phyloP scores from a whole-genome alignment of 2,888 invertebrate genomes.

The Gonocerus acuteangulatus region DNA sequence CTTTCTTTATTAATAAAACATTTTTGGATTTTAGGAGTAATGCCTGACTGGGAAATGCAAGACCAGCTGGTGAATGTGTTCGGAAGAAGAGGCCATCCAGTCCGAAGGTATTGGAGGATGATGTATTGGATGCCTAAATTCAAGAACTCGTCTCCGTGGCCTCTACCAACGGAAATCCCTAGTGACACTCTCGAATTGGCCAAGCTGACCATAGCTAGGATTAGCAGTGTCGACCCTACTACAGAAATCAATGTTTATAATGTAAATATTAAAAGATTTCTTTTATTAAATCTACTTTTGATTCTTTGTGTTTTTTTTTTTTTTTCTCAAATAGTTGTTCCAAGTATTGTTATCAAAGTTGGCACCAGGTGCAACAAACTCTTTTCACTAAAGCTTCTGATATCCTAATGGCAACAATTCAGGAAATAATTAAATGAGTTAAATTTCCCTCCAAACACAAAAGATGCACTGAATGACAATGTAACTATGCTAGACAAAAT shows the following conservation, averaged over 20 bases:
- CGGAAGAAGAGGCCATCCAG: conserved; percentile 64
- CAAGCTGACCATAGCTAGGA: conserved; percentile 70
- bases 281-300: no score
- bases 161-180: conserved; percentile 68
- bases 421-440: no score
- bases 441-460: no score
- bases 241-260: conserved; percentile 58
- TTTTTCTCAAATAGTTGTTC: no score
- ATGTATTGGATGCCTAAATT: conserved; percentile 93
- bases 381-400: no score
- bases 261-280: conserved; percentile 43
- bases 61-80: conserved; percentile 74
- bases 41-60: conserved; percentile 86
- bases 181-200: conserved; percentile 69
- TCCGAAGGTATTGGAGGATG: conserved; percentile 71
- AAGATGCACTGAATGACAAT: no score
- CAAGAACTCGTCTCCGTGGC: conserved; percentile 80
- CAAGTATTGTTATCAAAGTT: no score
- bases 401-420: no score
- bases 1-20: no score
- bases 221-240: conserved; percentile 71
- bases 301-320: no score
- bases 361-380: no score
- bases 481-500: no score
- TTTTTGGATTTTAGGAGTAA: conserved; percentile 65